Evolutionary conservation across 1,140 invertebrate species (phyloP).

Genomic region (Drosophila mauritiana): DNA sequence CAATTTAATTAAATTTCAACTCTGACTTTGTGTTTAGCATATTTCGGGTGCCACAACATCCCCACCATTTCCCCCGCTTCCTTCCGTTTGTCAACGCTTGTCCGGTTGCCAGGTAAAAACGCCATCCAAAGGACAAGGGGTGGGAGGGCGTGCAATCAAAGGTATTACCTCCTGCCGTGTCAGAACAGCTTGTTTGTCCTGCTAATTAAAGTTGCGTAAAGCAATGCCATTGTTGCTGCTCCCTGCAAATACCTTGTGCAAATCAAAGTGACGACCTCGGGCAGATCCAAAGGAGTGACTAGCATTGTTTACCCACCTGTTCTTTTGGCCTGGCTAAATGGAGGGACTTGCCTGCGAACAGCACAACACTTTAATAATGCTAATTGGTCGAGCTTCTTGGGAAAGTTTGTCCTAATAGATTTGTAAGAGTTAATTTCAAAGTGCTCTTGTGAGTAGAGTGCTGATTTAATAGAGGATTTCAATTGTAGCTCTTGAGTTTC

Average conservation of each 20-base stretch:
- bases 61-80: background rate
- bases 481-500: background rate
- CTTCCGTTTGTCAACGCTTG: slow-evolving; percentile 12
- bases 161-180: slow-evolving; percentile 10
- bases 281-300: slow-evolving; percentile 8
- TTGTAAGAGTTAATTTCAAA: slow-evolving; percentile 25
- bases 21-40: slow-evolving; percentile 19
- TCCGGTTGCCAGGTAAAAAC: slow-evolving; percentile 23
- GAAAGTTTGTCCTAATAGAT: slow-evolving; percentile 28
- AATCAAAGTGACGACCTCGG: slow-evolving; percentile 61
- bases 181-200: slow-evolving; percentile 64
- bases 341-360: background rate
- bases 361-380: slow-evolving; percentile 59
- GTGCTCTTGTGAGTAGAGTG: slow-evolving; percentile 1
- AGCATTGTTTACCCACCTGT: slow-evolving; percentile 36
- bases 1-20: slow-evolving; percentile 75
- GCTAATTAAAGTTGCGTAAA: slow-evolving; percentile 75
- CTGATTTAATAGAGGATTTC: background rate
- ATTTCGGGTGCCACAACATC: slow-evolving; percentile 19
- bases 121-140: slow-evolving; percentile 5
- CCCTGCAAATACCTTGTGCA: slow-evolving; percentile 72
- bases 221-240: slow-evolving; percentile 54
- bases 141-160: background rate
- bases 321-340: background rate
- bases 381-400: slow-evolving; percentile 48